These are phyloP conservation scores for Sialis fuliginosa DNA, from an alignment of 2,888 invertebrate genomes.

Conservation along the genomic window DNA sequence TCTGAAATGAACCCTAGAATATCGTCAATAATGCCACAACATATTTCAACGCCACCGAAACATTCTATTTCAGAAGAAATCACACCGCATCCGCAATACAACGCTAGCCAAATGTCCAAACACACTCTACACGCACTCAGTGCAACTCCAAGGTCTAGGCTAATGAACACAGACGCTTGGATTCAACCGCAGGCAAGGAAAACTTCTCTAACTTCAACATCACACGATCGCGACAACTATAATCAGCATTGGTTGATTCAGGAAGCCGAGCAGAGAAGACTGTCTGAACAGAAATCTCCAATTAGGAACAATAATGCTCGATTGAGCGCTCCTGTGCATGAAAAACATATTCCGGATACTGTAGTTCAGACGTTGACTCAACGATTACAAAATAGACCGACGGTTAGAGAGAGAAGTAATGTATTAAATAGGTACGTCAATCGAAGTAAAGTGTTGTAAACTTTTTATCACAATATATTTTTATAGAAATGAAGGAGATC, in stretches of 20 bases:
- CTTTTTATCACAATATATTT: not conserved
- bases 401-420: conserved; percentile 19
- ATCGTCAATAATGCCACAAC: conserved; percentile 18
- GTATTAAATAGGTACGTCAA: conserved; percentile 24
- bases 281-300: conserved; percentile 34
- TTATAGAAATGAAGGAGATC: not conserved
- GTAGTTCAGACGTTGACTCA: conserved; percentile 52
- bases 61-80: conserved; percentile 21
- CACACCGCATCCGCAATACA: conserved; percentile 10
- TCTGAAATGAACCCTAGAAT: conserved; percentile 11
- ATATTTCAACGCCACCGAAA: conserved; percentile 18
- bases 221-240: conserved; percentile 38
- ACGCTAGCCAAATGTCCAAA: conserved; percentile 42
- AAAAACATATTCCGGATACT: conserved; percentile 50
- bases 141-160: conserved; percentile 59
- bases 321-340: conserved; percentile 24
- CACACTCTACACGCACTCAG: conserved; percentile 52
- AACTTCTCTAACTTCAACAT: conserved; percentile 16
- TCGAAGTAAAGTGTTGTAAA: not conserved
- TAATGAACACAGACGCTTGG: conserved; percentile 54
- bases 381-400: conserved; percentile 41
- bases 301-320: conserved; percentile 19
- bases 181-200: conserved; percentile 47
- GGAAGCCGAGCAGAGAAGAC: conserved; percentile 76
- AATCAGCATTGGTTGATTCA: conserved; percentile 84